Percentiles rank a stretch among this genome's conserved stretches.
phyloP scores from a whole-genome alignment of 2,797 vertebrate species.

The Phataginus tetradactyla region DNA sequence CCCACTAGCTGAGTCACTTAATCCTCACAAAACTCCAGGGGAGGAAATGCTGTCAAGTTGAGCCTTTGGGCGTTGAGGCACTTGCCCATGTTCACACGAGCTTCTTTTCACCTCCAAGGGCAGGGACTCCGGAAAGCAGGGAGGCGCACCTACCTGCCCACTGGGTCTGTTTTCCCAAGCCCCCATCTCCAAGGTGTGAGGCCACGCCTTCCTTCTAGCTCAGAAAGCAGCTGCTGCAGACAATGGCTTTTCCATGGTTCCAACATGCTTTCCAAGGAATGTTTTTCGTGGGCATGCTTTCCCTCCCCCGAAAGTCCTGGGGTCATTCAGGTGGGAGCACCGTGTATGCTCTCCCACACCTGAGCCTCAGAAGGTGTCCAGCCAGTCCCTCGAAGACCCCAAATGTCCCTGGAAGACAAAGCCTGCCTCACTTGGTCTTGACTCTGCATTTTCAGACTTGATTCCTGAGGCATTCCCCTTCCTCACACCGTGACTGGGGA shows the following conservation, averaged over 20 bases:
- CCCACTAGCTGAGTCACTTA: neutral
- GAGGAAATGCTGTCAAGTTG: neutral
- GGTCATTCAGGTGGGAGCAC: neutral
- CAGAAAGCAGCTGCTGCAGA: neutral
- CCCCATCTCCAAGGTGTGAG: neutral
- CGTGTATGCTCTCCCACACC: rapidly evolving
- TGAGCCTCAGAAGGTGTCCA: neutral
- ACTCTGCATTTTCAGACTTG: neutral
- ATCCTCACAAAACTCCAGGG: neutral
- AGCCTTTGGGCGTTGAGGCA: neutral
- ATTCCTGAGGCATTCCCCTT: rapidly evolving
- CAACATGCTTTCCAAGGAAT: neutral
- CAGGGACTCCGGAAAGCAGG: rapidly evolving
- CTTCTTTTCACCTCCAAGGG: neutral
- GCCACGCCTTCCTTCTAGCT: neutral
- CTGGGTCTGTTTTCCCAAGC: neutral
- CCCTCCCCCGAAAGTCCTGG: neutral
- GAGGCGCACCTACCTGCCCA: rapidly evolving
- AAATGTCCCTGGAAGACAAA: neutral
- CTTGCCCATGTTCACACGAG: rapidly evolving
- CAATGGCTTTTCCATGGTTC: neutral
- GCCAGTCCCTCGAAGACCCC: neutral
- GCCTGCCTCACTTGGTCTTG: no score
- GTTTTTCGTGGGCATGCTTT: neutral
- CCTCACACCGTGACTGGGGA: rapidly evolving